phyloP scores from a whole-genome alignment of 2,113 vertebrate genomes.

The Chrysochloris asiatica region DNA sequence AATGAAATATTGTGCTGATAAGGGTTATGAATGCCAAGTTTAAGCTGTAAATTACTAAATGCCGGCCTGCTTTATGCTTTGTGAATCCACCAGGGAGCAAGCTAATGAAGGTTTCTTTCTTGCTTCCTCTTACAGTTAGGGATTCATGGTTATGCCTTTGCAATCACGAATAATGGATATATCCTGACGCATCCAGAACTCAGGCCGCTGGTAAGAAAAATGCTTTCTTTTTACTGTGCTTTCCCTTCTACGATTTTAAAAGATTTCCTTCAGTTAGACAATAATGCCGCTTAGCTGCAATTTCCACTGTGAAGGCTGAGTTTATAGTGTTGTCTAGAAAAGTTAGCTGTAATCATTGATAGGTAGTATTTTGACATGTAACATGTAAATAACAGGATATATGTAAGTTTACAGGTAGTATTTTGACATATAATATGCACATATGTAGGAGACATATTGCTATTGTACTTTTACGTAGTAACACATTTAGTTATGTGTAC shows the following conservation, averaged over 20 bases:
- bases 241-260: conserved; percentile 34
- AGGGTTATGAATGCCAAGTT: conserved; percentile 74
- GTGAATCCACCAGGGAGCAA: conserved; percentile 61
- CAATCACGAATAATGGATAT: conserved; percentile 99
- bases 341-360: not conserved
- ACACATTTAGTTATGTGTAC: not conserved
- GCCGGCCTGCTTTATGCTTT: conserved; percentile 79
- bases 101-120: conserved; percentile 79
- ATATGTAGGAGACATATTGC: not conserved
- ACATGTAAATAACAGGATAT: conserved; percentile 10
- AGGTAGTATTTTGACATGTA: not conserved
- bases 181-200: conserved; percentile 98
- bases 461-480: not conserved
- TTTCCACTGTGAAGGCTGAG: not conserved
- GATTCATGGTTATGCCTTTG: conserved; percentile 98
- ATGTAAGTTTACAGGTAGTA: too few relatives aligned
- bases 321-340: conserved; percentile 6
- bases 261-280: not conserved
- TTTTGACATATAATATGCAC: not conserved
- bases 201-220: conserved; percentile 94
- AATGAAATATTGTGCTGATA: conserved; percentile 75
- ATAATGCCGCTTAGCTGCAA: not conserved
- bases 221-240: conserved; percentile 44
- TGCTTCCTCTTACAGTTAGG: conserved; percentile 89
- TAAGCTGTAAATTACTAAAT: conserved; percentile 77